Evolutionary conservation across 2,888 invertebrate genomes (phyloP).

Genomic region (Ichneumoninae sp.): DNA sequence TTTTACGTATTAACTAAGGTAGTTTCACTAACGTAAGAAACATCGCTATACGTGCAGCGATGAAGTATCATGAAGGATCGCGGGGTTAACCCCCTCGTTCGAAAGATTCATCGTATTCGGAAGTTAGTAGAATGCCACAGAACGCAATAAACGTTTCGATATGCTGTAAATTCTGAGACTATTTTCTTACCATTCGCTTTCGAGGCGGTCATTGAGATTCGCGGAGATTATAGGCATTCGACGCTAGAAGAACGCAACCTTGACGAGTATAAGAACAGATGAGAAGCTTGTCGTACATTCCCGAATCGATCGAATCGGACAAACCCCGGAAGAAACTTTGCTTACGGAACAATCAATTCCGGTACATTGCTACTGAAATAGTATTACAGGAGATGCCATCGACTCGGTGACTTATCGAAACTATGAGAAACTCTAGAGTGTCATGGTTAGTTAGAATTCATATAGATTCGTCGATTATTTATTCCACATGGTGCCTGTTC

Average conservation of each 20-base stretch:
- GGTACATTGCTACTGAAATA: background rate
- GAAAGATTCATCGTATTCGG: background rate
- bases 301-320: background rate
- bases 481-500: background rate
- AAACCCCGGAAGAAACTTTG: background rate
- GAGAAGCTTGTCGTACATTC: background rate
- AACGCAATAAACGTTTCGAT: background rate
- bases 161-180: background rate
- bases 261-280: background rate
- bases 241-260: background rate
- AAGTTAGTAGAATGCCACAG: background rate
- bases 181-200: background rate
- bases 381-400: conserved; percentile 15
- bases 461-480: background rate
- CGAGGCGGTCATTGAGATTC: background rate
- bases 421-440: conserved; percentile 52
- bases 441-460: conserved; percentile 59
- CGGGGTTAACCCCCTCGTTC: background rate
- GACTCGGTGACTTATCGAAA: conserved; percentile 10
- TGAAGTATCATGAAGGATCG: background rate
- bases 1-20: background rate
- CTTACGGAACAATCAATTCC: background rate
- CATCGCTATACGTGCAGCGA: background rate
- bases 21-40: background rate
- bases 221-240: background rate